Evolutionary conservation across 2,113 vertebrate genomes (phyloP).

Genomic region (Lycocorax pyrrhopterus): DNA sequence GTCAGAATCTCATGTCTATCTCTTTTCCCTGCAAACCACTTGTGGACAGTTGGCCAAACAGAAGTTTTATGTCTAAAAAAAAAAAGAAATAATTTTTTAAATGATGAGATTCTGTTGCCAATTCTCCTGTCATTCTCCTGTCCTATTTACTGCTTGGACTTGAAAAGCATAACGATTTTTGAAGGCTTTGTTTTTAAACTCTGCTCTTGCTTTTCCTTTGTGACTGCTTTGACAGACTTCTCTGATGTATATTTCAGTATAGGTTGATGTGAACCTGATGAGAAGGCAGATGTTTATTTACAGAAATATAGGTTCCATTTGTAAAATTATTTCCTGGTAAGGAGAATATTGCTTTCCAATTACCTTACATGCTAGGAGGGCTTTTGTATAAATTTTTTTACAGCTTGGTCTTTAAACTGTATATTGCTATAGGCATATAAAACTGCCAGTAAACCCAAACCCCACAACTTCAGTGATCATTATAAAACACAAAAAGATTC

Average conservation of each 20-base stretch:
- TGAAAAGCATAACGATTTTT: constrained; percentile 53
- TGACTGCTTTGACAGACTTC: constrained; percentile 37
- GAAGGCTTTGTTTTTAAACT: constrained; percentile 57
- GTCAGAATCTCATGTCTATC: neutral
- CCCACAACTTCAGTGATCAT: neutral
- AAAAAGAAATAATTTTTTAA: neutral
- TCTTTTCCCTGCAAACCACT: neutral
- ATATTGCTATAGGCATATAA: neutral
- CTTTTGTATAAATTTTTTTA: neutral
- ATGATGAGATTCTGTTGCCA: constrained; percentile 10
- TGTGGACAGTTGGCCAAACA: constrained; percentile 21
- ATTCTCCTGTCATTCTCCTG: constrained; percentile 43
- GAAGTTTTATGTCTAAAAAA: neutral
- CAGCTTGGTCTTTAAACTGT: neutral
- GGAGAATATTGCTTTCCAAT: constrained; percentile 5
- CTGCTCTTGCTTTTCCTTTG: constrained; percentile 44
- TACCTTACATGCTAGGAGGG: neutral
- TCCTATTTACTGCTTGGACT: constrained; percentile 16
- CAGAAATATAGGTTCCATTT: constrained; percentile 36
- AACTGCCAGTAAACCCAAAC: neutral
- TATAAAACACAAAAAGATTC: neutral
- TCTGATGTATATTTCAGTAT: constrained; percentile 60
- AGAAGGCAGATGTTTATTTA: constrained; percentile 37
- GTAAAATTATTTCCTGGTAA: constrained; percentile 40
- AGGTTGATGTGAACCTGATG: constrained; percentile 46